Conservation (phyloP, 2,113 vertebrate genomes). For the Corythornis cristatus region DNA sequence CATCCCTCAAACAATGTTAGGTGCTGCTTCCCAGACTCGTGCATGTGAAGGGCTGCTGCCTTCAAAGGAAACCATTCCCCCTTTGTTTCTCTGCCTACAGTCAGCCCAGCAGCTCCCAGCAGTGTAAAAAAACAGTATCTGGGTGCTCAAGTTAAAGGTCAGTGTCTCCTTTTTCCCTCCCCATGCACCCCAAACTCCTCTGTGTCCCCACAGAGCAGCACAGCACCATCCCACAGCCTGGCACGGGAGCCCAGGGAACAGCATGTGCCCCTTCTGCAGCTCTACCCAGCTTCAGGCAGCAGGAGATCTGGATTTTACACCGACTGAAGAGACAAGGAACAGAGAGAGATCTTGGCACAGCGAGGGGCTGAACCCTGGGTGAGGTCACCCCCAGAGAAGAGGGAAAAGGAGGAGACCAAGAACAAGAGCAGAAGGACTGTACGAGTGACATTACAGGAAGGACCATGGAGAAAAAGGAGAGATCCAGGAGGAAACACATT, state of each 20-base stretch:
- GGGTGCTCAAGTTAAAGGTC: background rate
- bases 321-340: background rate
- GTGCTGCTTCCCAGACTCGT: background rate
- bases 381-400: background rate
- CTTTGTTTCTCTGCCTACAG: background rate
- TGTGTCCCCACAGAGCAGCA: accelerated
- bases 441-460: background rate
- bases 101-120: background rate
- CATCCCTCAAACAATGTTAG: background rate
- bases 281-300: background rate
- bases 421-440: background rate
- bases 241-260: background rate
- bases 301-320: background rate
- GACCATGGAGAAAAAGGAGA: background rate
- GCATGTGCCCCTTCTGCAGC: background rate
- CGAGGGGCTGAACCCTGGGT: background rate
- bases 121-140: background rate
- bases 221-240: accelerated
- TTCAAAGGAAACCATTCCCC: background rate
- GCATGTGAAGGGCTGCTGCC: background rate
- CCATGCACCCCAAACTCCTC: background rate
- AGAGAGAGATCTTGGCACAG: background rate
- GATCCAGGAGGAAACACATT: background rate
- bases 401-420: background rate
- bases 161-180: background rate